Percentiles rank a stretch among this genome's conserved stretches.
Conservation (phyloP, 2,797 vertebrate species). For the Catharus ustulatus region DNA sequence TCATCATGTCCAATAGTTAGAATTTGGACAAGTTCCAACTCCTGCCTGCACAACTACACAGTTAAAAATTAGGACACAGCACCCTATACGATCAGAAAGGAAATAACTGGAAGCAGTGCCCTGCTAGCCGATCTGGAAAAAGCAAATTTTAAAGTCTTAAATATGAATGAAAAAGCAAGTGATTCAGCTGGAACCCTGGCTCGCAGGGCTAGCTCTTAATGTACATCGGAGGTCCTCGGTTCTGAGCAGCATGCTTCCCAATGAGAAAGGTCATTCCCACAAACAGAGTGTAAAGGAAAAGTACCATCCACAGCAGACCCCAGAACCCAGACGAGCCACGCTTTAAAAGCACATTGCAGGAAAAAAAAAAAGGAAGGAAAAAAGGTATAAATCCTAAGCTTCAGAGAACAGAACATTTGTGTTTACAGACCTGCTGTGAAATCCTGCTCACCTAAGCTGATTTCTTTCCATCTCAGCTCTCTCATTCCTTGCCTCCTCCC, state of each 20-base stretch:
- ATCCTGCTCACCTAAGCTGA: conserved; percentile 57
- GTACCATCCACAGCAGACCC: conserved; percentile 1
- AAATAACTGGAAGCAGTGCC: conserved; percentile 25
- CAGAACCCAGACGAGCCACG: conserved; percentile 47
- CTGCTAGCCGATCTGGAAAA: conserved; percentile 26
- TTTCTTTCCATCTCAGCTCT: conserved; percentile 55
- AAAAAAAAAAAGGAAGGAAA: fast-evolving
- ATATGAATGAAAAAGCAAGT: conserved; percentile 52
- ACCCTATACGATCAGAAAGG: conserved; percentile 62
- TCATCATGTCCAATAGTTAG: conserved; percentile 62
- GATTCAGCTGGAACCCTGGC: background rate
- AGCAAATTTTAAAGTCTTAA: conserved; percentile 17
- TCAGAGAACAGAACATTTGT: conserved; percentile 68
- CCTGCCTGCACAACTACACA: conserved; percentile 69
- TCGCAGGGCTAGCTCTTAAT: conserved; percentile 34
- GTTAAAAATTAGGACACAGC: conserved; percentile 70
- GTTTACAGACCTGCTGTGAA: conserved; percentile 74
- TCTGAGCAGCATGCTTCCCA: conserved; percentile 65
- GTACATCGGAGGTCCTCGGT: conserved; percentile 61
- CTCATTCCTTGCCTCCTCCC: conserved; percentile 45
- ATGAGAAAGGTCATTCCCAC: conserved; percentile 68
- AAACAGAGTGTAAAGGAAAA: conserved; percentile 63
- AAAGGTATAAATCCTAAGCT: conserved; percentile 27
- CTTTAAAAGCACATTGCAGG: conserved; percentile 37
- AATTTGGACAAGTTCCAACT: conserved; percentile 66